A percentile compares a stretch with the other conserved stretches of the same genome.
These are phyloP conservation scores for Drosophila sp. DNA, from an alignment of 1,140 invertebrate genomes.

Conservation along the genomic window DNA sequence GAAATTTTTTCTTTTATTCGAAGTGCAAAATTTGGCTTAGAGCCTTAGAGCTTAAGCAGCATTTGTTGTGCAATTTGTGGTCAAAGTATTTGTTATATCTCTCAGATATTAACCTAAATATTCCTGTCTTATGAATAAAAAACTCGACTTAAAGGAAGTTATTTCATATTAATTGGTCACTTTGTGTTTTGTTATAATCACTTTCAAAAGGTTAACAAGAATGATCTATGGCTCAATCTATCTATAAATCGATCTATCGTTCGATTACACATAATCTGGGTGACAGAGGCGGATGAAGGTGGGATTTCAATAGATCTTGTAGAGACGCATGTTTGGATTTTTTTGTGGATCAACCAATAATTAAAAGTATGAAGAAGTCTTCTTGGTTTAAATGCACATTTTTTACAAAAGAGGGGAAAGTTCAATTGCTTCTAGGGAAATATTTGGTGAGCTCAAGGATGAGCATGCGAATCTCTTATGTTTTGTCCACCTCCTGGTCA, in stretches of 20 bases:
- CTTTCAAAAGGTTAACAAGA: slow-evolving; percentile 1
- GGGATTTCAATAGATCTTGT: too few relatives aligned
- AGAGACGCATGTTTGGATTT: too few relatives aligned
- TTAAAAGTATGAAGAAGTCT: too few relatives aligned
- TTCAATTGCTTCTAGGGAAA: too few relatives aligned
- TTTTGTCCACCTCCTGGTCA: too few relatives aligned
- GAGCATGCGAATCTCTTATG: too few relatives aligned
- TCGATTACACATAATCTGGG: not conserved
- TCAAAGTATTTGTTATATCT: slow-evolving; percentile 37
- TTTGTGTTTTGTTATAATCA: not conserved
- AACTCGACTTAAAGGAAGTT: not conserved
- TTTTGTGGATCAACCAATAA: too few relatives aligned
- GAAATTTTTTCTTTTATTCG: slow-evolving; percentile 28
- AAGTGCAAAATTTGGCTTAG: slow-evolving; percentile 24
- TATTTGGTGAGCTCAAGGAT: too few relatives aligned
- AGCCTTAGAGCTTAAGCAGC: slow-evolving; percentile 24
- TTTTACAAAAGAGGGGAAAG: too few relatives aligned
- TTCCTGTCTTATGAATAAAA: slow-evolving; percentile 1
- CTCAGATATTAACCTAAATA: slow-evolving; percentile 16
- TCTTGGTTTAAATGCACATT: too few relatives aligned
- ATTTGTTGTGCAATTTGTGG: slow-evolving; percentile 48
- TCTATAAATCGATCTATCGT: not conserved
- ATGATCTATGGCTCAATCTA: not conserved
- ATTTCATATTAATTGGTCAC: not conserved
- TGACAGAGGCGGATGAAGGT: not conserved